These are phyloP conservation scores for Uria aalge DNA, from an alignment of 2,113 vertebrate species.

Conservation along the genomic window DNA sequence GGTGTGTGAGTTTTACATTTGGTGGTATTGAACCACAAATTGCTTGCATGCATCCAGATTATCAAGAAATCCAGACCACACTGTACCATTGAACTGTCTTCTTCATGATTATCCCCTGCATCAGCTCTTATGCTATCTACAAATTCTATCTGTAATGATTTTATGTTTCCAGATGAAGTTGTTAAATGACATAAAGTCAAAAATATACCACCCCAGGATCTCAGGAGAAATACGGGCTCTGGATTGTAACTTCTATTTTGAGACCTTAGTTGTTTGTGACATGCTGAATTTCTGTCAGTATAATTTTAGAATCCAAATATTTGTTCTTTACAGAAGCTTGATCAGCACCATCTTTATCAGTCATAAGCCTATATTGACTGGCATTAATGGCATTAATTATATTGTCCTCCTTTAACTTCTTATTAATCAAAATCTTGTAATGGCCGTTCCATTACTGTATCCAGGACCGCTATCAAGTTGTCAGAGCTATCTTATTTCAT, in stretches of 20 bases:
- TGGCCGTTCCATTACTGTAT: not conserved
- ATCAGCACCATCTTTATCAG: not conserved
- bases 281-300: not conserved
- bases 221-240: not conserved
- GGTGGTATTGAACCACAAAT: not conserved
- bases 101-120: not conserved
- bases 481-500: not conserved
- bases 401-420: not conserved
- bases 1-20: not conserved
- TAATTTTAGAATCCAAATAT: not conserved
- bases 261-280: not conserved
- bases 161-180: not conserved
- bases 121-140: not conserved
- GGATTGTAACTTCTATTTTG: not conserved
- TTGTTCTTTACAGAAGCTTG: not conserved
- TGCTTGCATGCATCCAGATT: not conserved
- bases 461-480: not conserved
- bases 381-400: not conserved
- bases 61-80: not conserved
- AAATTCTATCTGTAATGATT: not conserved
- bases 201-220: not conserved
- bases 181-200: not conserved
- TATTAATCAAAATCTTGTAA: not conserved
- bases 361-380: not conserved
- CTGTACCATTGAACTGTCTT: not conserved